Conservation (phyloP, 2,888 invertebrate species). For the Poecilobothrus nobilitatus region DNA sequence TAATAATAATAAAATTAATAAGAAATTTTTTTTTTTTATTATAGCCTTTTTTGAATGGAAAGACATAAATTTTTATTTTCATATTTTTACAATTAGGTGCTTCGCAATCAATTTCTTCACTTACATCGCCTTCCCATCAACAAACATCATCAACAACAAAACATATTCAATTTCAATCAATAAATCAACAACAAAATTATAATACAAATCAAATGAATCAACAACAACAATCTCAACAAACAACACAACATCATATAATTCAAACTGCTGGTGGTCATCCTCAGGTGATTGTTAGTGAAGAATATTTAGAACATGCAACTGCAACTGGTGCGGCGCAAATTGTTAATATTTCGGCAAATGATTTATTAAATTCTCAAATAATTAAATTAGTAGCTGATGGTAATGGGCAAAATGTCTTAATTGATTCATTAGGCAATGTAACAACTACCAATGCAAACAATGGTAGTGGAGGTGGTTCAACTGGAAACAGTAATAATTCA, state of each 20-base stretch:
- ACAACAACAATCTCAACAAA: constrained; percentile 25
- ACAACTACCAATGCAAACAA: constrained; percentile 23
- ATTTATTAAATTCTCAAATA: constrained; percentile 40
- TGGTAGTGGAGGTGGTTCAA: constrained; percentile 19
- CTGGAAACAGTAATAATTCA: constrained; percentile 30
- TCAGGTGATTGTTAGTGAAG: constrained; percentile 35
- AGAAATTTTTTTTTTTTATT: background rate
- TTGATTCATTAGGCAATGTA: constrained; percentile 33
- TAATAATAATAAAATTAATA: constrained; percentile 15
- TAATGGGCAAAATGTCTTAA: constrained; percentile 39
- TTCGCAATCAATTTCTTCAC: constrained; percentile 25
- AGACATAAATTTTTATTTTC: constrained; percentile 19
- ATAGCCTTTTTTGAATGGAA: background rate
- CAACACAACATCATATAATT: constrained; percentile 17
- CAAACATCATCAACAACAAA: constrained; percentile 22
- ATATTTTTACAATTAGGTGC: constrained; percentile 14
- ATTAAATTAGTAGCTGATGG: constrained; percentile 42
- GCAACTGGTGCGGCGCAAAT: constrained; percentile 20
- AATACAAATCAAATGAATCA: constrained; percentile 27
- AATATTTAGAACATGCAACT: constrained; percentile 29
- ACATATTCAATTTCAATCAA: constrained; percentile 7
- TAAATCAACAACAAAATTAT: constrained; percentile 19
- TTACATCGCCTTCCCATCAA: constrained; percentile 27
- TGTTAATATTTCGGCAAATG: constrained; percentile 24
- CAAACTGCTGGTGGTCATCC: constrained; percentile 21